Evolutionary conservation across 2,888 invertebrate genomes (phyloP).

Genomic region (Glyphotaelius pellucidus): DNA sequence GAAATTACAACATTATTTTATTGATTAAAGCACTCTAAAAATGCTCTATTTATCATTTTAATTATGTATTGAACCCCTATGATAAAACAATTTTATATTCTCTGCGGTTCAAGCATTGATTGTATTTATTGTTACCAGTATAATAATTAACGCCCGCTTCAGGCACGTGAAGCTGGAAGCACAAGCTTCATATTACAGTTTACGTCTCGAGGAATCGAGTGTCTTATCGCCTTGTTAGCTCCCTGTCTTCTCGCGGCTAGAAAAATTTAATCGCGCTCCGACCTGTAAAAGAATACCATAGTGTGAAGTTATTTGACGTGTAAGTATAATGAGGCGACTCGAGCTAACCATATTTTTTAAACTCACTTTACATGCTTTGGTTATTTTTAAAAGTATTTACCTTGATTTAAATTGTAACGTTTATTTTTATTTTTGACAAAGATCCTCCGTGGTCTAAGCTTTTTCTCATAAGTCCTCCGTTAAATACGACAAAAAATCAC

Average conservation of each 20-base stretch:
- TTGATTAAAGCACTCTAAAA: not conserved
- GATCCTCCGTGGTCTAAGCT: too few relatives aligned
- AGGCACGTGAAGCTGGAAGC: not conserved
- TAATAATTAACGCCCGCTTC: not conserved
- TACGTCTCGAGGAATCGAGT: constrained; percentile 10
- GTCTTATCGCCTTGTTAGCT: not conserved
- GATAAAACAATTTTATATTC: not conserved
- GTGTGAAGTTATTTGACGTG: not conserved
- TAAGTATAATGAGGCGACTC: not conserved
- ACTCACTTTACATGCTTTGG: not conserved
- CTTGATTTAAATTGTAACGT: too few relatives aligned
- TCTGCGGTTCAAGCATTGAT: not conserved
- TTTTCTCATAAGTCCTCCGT: too few relatives aligned
- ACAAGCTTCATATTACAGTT: not conserved
- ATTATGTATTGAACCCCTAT: not conserved
- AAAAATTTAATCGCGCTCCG: not conserved
- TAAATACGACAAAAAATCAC: too few relatives aligned
- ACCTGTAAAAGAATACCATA: not conserved
- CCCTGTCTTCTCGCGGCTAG: not conserved
- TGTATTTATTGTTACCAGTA: not conserved
- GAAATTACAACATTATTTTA: too few relatives aligned
- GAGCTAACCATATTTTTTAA: not conserved
- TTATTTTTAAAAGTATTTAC: too few relatives aligned
- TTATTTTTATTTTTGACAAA: too few relatives aligned
- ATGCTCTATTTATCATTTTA: not conserved